Conservation (phyloP, 2,888 invertebrate genomes). For the Campoplex nolae region DNA sequence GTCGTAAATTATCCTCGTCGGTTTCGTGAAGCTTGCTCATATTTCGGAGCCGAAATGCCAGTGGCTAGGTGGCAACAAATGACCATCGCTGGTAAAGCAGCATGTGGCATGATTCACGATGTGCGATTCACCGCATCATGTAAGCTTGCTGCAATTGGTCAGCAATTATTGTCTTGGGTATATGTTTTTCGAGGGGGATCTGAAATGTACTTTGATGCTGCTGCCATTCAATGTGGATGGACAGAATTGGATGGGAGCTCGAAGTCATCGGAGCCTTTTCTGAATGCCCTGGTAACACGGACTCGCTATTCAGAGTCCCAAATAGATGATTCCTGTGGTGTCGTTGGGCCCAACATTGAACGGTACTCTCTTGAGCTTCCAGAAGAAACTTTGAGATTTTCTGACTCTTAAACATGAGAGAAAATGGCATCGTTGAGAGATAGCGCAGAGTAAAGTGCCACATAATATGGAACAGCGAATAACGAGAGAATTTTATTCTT, state of each 20-base stretch:
- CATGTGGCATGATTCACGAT: constrained; percentile 21
- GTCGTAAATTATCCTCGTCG: constrained; percentile 24
- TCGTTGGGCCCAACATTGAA: background rate
- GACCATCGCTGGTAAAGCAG: background rate
- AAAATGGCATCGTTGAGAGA: constrained; percentile 23
- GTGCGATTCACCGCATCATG: background rate
- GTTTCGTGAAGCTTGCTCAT: background rate
- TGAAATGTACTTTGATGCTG: background rate
- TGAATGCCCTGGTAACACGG: background rate
- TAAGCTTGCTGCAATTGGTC: background rate
- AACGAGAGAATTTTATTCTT: background rate
- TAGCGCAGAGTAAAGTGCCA: background rate
- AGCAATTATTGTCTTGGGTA: background rate
- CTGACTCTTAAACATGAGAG: background rate
- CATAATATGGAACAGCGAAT: background rate
- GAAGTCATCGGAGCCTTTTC: background rate
- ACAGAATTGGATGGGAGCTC: background rate
- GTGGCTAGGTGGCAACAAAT: constrained; percentile 5
- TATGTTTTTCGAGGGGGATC: background rate
- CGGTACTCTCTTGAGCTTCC: background rate
- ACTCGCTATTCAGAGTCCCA: too few species aligned
- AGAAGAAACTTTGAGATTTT: background rate
- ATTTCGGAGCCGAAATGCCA: background rate
- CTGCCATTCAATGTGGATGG: background rate
- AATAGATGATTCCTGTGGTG: background rate